Base-by-base conservation (phyloP, 2,888 invertebrate genomes). In the Toxonevra muliebris region DNA sequence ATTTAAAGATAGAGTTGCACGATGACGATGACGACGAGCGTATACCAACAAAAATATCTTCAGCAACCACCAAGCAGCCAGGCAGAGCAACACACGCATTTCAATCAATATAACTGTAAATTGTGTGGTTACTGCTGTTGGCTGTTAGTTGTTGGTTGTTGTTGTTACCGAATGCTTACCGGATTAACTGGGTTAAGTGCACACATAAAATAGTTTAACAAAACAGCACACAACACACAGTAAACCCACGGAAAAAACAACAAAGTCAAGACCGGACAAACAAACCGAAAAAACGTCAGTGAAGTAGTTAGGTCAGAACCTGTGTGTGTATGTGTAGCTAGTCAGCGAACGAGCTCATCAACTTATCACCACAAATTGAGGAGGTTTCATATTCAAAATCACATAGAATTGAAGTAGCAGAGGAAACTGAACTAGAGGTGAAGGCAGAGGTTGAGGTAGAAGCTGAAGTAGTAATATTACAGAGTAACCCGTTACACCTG, bases 401-500 rank as follows among this genome's bases (percentile, higher is more conserved):
- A 70, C 74, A 60, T 17, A 10, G 42, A 60, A 20, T 7, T 15
- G 8, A 50, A 48, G 45, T 13, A 30, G 48, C 59, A 80, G 74
- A 30, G 7, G 30, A 2, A 30, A 30, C 30, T 7, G 30, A 2
- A 7, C 3, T 30, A 4, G 30, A 30, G 30, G 30, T 30, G 30
- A 30, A 30, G 30, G 30, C 7, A 30, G 30, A 4, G n/a, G n/a
- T n/a, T n/a, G n/a, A 30, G 30, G 7, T 4, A 30, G 30, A 30
- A 30, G 30, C 7, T 30, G 30, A 30, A 7, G 2, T 30, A 30
- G 7, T 30, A 30, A n/a, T n/a, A n/a, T n/a, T n/a, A n/a, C n/a
- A n/a, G 30, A 4, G 30, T 30, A 80, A 80, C 78, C 78, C 76
- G 80, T 79, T 78, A 80, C 78, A 78, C 78, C 78, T 78, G 78